phyloP scores from a whole-genome alignment of 1,140 invertebrate genomes.

The Cyclina sinensis region DNA sequence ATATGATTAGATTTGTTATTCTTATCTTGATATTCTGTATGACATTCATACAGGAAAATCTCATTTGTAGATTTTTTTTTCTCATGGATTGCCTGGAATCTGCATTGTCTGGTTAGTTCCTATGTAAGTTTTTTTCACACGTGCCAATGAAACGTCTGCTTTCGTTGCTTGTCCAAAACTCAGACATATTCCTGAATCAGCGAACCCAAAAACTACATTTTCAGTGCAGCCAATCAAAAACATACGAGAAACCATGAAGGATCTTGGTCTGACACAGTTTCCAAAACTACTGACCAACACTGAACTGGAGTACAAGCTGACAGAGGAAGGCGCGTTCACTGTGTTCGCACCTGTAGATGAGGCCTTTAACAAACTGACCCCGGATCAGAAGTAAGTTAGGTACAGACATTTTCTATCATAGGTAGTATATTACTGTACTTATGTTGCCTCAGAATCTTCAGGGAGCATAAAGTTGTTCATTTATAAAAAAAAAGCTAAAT shows the following conservation, averaged over 20 bases:
- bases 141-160: no score
- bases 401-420: slow-evolving; percentile 37
- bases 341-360: slow-evolving; percentile 62
- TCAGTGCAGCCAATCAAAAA: slow-evolving; percentile 59
- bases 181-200: no score
- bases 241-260: slow-evolving; percentile 53
- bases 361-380: slow-evolving; percentile 53
- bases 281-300: slow-evolving; percentile 56
- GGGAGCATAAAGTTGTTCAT: no score
- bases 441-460: no score
- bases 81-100: background rate
- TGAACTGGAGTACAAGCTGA: slow-evolving; percentile 62
- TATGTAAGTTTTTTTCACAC: no score
- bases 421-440: no score
- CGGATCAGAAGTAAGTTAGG: slow-evolving; percentile 68
- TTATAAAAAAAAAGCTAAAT: no score
- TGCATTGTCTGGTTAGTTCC: no score
- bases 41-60: background rate
- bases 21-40: background rate
- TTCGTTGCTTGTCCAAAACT: no score
- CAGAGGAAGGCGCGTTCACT: slow-evolving; percentile 54
- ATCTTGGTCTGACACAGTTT: slow-evolving; percentile 51
- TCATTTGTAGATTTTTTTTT: background rate
- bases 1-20: background rate
- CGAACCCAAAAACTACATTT: background rate